phyloP scores from a whole-genome alignment of 2,113 vertebrate species.

The Silurus meridionalis region DNA sequence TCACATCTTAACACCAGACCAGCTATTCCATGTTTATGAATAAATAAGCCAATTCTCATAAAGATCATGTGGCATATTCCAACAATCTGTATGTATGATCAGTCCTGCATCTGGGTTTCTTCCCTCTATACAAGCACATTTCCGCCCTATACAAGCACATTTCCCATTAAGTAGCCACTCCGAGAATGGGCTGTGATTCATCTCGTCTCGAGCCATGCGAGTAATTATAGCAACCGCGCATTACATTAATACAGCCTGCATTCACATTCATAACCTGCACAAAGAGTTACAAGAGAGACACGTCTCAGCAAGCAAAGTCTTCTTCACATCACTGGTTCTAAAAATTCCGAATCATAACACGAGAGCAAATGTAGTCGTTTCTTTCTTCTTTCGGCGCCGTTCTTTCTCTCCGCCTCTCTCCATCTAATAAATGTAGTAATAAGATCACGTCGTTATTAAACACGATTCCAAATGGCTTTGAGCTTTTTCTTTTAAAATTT shows the following conservation, averaged over 20 bases:
- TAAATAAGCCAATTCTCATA: slow-evolving; percentile 22
- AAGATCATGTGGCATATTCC: slow-evolving; percentile 18
- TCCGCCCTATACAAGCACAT: background rate
- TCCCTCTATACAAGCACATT: background rate
- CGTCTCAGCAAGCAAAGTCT: background rate
- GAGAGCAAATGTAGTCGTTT: background rate
- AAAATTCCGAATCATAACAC: background rate
- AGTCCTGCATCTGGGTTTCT: too few relatives aligned
- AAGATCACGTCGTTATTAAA: background rate
- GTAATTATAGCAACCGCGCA: slow-evolving; percentile 57
- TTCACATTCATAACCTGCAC: slow-evolving; percentile 44
- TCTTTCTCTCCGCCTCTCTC: background rate
- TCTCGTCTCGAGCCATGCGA: slow-evolving; percentile 44
- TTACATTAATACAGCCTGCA: slow-evolving; percentile 53
- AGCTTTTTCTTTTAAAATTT: background rate
- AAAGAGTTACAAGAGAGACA: slow-evolving; percentile 29
- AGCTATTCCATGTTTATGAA: background rate
- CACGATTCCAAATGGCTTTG: background rate
- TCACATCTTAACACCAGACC: background rate
- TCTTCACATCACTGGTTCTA: background rate
- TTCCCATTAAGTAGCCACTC: slow-evolving; percentile 44
- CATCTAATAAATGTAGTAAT: background rate
- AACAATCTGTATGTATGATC: slow-evolving; percentile 8
- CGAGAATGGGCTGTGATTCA: slow-evolving; percentile 51
- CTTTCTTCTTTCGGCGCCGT: background rate